These are phyloP conservation scores for Coptotermes formosanus DNA, from an alignment of 1,140 invertebrate species.

Conservation along the genomic window DNA sequence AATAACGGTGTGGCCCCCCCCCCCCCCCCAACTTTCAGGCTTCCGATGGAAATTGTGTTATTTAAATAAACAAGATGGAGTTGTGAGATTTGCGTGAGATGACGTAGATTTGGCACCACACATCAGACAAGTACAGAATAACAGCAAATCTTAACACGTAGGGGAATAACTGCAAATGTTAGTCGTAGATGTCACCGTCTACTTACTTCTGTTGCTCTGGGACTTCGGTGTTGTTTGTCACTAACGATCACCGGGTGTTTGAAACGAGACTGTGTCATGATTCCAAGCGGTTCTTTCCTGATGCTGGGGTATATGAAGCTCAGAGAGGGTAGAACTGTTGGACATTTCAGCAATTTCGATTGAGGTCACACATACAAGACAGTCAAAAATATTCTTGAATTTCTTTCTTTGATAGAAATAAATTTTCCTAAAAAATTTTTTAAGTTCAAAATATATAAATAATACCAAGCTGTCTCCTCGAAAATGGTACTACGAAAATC, in stretches of 20 bases:
- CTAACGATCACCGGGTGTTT: background rate
- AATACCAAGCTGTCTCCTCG: no score
- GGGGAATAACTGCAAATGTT: conserved; percentile 15
- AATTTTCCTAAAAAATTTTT: no score
- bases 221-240: background rate
- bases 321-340: background rate
- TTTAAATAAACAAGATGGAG: background rate
- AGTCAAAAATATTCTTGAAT: no score
- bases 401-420: no score
- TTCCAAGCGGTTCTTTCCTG: background rate
- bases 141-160: conserved; percentile 11
- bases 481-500: no score
- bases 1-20: background rate
- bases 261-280: background rate
- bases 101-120: background rate
- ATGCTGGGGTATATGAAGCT: background rate
- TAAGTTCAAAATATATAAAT: no score
- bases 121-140: background rate
- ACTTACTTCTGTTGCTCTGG: background rate
- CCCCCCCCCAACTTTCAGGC: no score
- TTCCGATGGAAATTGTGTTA: background rate
- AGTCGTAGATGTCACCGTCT: background rate
- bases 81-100: background rate
- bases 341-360: background rate
- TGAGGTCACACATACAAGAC: background rate